Evolutionary conservation across 2,113 vertebrate genomes (phyloP).

Genomic region (Tonatia bakeri): DNA sequence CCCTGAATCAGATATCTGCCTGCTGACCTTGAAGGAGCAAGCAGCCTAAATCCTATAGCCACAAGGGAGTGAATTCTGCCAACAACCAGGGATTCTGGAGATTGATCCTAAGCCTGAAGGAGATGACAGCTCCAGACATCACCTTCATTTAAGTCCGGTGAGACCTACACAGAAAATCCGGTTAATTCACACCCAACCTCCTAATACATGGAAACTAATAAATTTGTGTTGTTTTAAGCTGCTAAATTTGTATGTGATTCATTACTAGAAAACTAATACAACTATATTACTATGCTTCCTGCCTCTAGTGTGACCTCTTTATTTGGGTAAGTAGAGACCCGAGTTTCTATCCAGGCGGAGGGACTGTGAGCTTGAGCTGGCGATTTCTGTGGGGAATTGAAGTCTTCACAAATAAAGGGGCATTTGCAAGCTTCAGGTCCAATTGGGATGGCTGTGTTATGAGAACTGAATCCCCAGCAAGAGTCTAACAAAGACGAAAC

Average conservation of each 20-base stretch:
- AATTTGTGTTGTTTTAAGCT: neutral
- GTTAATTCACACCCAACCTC: neutral
- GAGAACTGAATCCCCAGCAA: neutral
- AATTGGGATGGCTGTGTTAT: neutral
- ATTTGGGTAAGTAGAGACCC: neutral
- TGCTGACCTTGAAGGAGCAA: neutral
- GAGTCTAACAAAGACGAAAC: neutral
- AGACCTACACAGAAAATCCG: neutral
- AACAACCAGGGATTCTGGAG: neutral
- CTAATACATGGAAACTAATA: neutral
- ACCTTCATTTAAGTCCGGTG: neutral
- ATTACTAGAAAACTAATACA: neutral
- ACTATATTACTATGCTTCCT: neutral
- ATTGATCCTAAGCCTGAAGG: neutral
- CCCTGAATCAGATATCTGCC: neutral
- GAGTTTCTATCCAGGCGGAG: neutral
- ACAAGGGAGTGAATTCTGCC: neutral
- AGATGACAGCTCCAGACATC: neutral
- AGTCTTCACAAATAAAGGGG: neutral
- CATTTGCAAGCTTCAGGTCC: neutral
- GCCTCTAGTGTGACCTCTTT: neutral
- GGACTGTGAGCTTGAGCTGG: neutral
- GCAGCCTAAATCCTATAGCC: neutral
- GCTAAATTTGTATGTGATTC: neutral
- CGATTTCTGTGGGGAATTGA: neutral